These are phyloP conservation scores for Homarus gammarus DNA, from an alignment of 2,888 invertebrate species.

Conservation along the genomic window DNA sequence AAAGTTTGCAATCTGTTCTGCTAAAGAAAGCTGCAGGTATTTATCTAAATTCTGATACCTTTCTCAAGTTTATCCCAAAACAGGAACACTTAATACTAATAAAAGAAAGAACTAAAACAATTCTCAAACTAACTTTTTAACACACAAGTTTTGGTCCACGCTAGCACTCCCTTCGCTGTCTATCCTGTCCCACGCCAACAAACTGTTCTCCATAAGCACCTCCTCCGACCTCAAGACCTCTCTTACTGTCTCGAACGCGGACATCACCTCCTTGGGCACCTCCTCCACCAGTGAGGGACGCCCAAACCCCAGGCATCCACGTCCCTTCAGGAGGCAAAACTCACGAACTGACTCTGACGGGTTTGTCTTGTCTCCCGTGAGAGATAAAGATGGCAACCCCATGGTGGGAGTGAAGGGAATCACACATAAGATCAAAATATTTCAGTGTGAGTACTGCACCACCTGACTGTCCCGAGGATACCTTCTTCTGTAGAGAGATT, in stretches of 20 bases:
- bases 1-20: not conserved
- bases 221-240: slow-evolving; percentile 26
- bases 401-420: slow-evolving; percentile 64
- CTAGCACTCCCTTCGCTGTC: slow-evolving; percentile 62
- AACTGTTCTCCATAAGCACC: slow-evolving; percentile 33
- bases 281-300: not conserved
- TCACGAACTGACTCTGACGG: slow-evolving; percentile 58
- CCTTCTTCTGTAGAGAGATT: not conserved
- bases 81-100: slow-evolving; percentile 6
- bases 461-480: not conserved
- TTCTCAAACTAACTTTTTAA: slow-evolving; percentile 21
- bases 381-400: slow-evolving; percentile 59
- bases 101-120: not conserved
- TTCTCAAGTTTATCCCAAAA: not conserved
- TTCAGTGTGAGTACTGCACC: slow-evolving; percentile 65
- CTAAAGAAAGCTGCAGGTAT: not conserved
- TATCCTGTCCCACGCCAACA: slow-evolving; percentile 46
- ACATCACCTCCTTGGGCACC: slow-evolving; percentile 10
- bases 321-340: slow-evolving; percentile 62
- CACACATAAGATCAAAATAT: slow-evolving; percentile 57
- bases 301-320: slow-evolving; percentile 25
- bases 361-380: slow-evolving; percentile 61
- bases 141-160: slow-evolving; percentile 35
- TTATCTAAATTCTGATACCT: not conserved
- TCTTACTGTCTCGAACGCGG: slow-evolving; percentile 24